A percentile compares a stretch with the other conserved stretches of the same genome.
Conservation (phyloP, 2,113 vertebrate species). For the Nibea albiflora region DNA sequence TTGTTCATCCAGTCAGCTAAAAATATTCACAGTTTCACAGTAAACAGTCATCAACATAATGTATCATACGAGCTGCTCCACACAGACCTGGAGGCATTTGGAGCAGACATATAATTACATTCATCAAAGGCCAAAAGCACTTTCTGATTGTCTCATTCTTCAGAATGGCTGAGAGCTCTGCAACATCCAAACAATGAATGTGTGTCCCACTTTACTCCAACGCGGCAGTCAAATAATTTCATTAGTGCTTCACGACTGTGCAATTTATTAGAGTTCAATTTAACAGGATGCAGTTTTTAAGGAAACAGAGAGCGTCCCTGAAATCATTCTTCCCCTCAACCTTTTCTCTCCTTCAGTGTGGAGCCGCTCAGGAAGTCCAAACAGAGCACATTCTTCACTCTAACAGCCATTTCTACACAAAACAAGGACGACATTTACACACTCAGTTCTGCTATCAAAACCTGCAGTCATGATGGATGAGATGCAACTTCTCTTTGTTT, state of each 20-base stretch:
- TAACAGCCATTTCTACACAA: background rate
- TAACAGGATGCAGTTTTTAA: background rate
- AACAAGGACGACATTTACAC: background rate
- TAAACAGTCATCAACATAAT: slow-evolving; percentile 9
- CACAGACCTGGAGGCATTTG: slow-evolving; percentile 29
- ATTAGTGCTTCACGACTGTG: background rate
- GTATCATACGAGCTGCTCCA: background rate
- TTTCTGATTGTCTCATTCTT: slow-evolving; percentile 38
- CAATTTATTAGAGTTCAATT: background rate
- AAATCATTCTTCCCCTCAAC: background rate
- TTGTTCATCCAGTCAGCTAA: background rate
- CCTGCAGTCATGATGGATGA: background rate
- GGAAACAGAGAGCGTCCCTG: slow-evolving; percentile 2
- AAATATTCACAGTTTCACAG: slow-evolving; percentile 23
- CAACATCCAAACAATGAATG: slow-evolving; percentile 17
- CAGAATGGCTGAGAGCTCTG: slow-evolving; percentile 12
- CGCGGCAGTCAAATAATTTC: background rate
- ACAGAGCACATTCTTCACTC: background rate
- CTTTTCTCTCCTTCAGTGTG: background rate
- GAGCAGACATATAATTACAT: slow-evolving; percentile 36
- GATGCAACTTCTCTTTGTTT: background rate
- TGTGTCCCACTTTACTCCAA: slow-evolving; percentile 33
- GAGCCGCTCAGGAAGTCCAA: background rate
- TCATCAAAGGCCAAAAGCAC: slow-evolving; percentile 33
- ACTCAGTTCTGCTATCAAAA: background rate